Base-by-base conservation (phyloP, 2,113 vertebrate species). In the Sturnira hondurensis region DNA sequence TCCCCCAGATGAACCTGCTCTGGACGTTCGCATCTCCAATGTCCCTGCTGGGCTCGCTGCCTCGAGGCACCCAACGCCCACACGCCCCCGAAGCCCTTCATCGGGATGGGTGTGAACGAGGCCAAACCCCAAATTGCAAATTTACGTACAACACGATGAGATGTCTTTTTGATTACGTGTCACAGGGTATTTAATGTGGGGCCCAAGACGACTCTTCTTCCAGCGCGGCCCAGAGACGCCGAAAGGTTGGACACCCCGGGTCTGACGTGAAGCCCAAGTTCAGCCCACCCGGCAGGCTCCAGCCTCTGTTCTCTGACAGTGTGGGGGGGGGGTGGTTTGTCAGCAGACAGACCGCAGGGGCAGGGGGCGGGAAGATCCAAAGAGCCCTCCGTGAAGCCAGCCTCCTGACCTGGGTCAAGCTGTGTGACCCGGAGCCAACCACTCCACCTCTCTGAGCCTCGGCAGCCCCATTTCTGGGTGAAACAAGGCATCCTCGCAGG, bases 351-450 rank as follows among this genome's bases (percentile, higher is more conserved):
- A 1, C 63, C n/a, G n/a, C n/a, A n/a, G n/a, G n/a, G n/a, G n/a
- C n/a, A n/a, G n/a, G n/a, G 61, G 63, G 22, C 0, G 2, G 15
- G 24, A 24, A 4, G 36, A 45, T 26, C 31, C 28, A 13, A 83
- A 50, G 7, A 1, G 0, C 0, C 47, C 14, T 56, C n/a, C 22
- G 28, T 26, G 28, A 28, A n/a, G 61, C 31, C 31, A 0, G 3
- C 0, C 0, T 19, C 26, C 1, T 0, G 43, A 8, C 10, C 16
- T 0, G 28, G 28, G 1, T 12, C 8, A 11, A 43, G 20, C 61
- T 65, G 47, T 31, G 74, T 52, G 54, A 15, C 15, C 36, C 2
- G n/a, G n/a, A 33, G 43, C 41, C 19, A 24, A 5, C 6, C 4
- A 3, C 26, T 28, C 54, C 41, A n/a, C 41, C 54, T 63, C 77